phyloP scores from a whole-genome alignment of 2,797 vertebrate genomes.

The Phoebastria nigripes region DNA sequence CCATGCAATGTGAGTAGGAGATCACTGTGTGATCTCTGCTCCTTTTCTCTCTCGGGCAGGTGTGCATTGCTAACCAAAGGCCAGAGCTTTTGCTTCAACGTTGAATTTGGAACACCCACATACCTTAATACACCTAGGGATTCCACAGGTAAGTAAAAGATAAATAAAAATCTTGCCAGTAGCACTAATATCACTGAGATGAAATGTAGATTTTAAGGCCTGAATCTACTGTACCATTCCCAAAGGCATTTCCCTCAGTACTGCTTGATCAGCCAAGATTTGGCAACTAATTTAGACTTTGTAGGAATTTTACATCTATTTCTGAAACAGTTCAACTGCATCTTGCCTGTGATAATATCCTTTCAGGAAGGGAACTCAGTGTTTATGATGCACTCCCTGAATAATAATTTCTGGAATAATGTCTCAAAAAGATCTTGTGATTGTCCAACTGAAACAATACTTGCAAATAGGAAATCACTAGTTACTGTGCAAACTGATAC shows the following conservation, averaged over 20 bases:
- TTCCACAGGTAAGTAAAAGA: background rate
- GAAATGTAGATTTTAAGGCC: background rate
- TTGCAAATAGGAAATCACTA: too few relatives aligned
- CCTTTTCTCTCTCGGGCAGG: fast-evolving
- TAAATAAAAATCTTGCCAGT: background rate
- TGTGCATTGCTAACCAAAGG: background rate
- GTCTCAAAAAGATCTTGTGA: background rate
- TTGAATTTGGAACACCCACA: fast-evolving
- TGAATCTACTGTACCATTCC: too few relatives aligned
- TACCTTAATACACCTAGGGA: background rate
- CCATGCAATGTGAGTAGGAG: background rate
- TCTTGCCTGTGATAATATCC: background rate
- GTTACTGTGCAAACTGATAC: fast-evolving
- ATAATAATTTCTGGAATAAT: background rate
- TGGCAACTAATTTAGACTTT: background rate
- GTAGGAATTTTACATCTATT: background rate
- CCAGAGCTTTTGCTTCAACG: background rate
- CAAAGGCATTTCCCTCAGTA: background rate
- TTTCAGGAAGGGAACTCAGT: background rate
- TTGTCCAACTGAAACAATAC: background rate
- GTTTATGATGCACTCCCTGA: background rate
- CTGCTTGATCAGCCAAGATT: background rate
- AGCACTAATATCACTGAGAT: background rate
- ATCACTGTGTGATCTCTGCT: fast-evolving
- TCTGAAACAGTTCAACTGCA: background rate